These are phyloP conservation scores for Labroides dimidiatus DNA, from an alignment of 2,797 vertebrate genomes.

Conservation along the genomic window DNA sequence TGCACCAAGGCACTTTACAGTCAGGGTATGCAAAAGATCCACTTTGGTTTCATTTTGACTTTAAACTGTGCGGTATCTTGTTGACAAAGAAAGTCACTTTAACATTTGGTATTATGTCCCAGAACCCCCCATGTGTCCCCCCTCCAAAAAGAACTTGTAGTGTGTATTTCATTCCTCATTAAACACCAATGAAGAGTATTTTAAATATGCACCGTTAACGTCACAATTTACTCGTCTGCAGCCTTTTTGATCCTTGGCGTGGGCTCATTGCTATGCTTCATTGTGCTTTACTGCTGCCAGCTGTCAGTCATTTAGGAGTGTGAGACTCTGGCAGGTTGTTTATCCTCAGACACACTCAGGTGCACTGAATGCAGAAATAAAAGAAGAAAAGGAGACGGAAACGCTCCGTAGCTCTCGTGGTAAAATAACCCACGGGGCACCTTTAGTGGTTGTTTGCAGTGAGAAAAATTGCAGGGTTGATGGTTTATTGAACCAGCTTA, in stretches of 20 bases:
- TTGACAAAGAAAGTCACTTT: background rate
- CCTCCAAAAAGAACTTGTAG: background rate
- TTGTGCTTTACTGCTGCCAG: background rate
- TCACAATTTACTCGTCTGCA: background rate
- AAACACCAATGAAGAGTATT: background rate
- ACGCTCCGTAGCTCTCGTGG: background rate
- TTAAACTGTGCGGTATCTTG: constrained; percentile 2
- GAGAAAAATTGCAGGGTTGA: background rate
- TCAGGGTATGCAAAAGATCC: background rate
- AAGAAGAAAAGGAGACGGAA: background rate
- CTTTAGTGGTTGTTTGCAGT: background rate
- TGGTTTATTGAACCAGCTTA: background rate
- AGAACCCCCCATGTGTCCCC: background rate
- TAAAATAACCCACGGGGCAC: background rate
- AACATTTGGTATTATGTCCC: background rate
- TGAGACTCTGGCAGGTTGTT: background rate
- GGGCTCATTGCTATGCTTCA: background rate
- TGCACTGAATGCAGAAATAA: background rate
- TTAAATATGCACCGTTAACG: constrained; percentile 7
- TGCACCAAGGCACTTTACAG: background rate
- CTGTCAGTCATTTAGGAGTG: background rate
- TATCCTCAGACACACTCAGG: no score
- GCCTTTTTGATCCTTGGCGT: background rate
- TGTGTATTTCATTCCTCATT: background rate
- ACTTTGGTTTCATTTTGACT: background rate